Base-by-base conservation (phyloP, 2,113 vertebrate species). In the Pedetes capensis region DNA sequence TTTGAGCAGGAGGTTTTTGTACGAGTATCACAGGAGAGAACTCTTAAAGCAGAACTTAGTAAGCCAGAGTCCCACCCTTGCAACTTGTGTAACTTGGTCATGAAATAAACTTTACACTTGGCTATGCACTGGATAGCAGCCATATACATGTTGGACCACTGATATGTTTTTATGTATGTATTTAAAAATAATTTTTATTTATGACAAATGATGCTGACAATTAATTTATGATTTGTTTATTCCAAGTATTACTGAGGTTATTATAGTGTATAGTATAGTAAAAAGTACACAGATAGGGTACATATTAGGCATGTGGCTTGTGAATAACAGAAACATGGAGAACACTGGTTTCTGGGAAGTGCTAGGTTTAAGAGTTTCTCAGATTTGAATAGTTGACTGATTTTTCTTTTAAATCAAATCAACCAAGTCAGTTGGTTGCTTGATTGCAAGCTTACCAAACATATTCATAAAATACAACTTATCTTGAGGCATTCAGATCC, bases 131-230 rank as follows among this genome's bases (percentile, higher is more conserved):
- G 78, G 18, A 13, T 17, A 87, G 5, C 49, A 42, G 2, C 27
- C 16, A 17, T 29, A 57, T n/a, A 20, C 34, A 87, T n/a, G n/a
- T n/a, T n/a, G n/a, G n/a, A n/a, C n/a, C n/a, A n/a, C n/a, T n/a
- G n/a, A n/a, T n/a, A n/a, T n/a, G 25, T 66, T 91, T 87, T 96
- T 55, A 69, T 68, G n/a, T 44, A 51, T n/a, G 75, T 39, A 55
- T 66, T 23, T 14, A 22, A 74, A 47, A 78, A 71, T 8, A 61
- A 76, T 92, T 90, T 89, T 94, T 96, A 84, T 83, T 96, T 74
- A 37, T 94, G 44, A 91, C 17, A 68, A 83, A 64, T 69, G 32
- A 83, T 93, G 25, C 72, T 87, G 61, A n/a, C n/a, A n/a, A n/a
- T n/a, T n/a, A n/a, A 64, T 76, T 86, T 59, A 14, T 37, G 14